A percentile compares a stretch with the other conserved stretches of the same genome.
Evolutionary conservation across 2,113 vertebrate species (phyloP).

Genomic region (Marmota flaviventris): DNA sequence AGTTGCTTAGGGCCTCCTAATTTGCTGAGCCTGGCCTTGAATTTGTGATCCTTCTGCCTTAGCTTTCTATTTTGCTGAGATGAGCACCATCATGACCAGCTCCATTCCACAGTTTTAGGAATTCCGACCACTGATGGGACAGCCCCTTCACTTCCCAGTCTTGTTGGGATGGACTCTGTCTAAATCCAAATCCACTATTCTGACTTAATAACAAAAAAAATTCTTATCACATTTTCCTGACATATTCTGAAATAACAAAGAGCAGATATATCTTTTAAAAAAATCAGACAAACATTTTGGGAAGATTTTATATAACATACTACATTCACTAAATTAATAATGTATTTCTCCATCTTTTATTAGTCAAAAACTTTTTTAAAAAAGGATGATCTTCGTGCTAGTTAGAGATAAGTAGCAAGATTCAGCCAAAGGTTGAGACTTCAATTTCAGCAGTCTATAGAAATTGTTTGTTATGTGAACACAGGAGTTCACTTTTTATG

Average conservation of each 20-base stretch:
- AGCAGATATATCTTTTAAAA: not conserved
- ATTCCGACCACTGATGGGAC: not conserved
- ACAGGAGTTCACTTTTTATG: not conserved
- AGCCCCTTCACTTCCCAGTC: not conserved
- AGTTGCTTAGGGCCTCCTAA: too few relatives aligned
- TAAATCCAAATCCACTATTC: not conserved
- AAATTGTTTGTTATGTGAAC: not conserved
- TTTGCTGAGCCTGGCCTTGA: too few relatives aligned
- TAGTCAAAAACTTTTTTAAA: not conserved
- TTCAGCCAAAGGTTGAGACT: not conserved
- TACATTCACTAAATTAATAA: conserved; percentile 7
- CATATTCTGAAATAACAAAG: conserved; percentile 41
- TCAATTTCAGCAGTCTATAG: conserved; percentile 5
- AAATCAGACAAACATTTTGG: not conserved
- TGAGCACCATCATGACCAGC: too few relatives aligned
- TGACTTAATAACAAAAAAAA: conserved; percentile 48
- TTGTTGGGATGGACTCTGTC: not conserved
- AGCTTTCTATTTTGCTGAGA: too few relatives aligned
- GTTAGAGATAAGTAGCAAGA: not conserved
- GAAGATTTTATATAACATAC: conserved; percentile 4
- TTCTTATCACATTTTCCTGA: not conserved
- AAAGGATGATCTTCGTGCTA: conserved; percentile 33
- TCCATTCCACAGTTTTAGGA: not conserved
- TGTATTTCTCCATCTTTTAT: conserved; percentile 42
- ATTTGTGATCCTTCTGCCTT: too few relatives aligned